These are phyloP conservation scores for Euschistus heros DNA, from an alignment of 1,140 invertebrate genomes.

Conservation along the genomic window DNA sequence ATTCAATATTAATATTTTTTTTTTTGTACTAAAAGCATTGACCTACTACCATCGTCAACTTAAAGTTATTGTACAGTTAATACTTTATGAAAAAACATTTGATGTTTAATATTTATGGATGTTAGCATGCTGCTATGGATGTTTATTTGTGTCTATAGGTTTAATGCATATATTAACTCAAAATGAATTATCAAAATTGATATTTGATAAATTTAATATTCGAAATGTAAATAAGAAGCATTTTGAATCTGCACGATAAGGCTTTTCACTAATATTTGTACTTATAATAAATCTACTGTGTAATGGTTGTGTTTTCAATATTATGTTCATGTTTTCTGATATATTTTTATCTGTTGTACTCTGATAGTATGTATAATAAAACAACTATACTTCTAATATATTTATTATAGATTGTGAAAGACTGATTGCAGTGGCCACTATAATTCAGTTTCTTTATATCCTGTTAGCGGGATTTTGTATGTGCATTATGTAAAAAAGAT, in stretches of 20 bases:
- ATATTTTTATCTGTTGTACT: not conserved
- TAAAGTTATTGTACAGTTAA: too few relatives aligned
- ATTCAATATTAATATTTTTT: not conserved
- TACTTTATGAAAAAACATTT: too few relatives aligned
- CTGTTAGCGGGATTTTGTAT: not conserved
- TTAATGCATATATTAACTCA: too few relatives aligned
- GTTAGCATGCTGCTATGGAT: too few relatives aligned
- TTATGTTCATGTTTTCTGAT: not conserved
- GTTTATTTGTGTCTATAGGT: too few relatives aligned
- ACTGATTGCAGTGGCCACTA: constrained; percentile 6
- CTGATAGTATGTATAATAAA: not conserved
- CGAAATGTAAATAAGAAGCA: not conserved
- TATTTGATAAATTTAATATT: too few relatives aligned
- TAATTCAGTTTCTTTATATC: not conserved
- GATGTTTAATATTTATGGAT: too few relatives aligned
- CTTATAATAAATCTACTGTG: too few relatives aligned
- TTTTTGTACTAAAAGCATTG: too few relatives aligned
- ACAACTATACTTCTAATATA: not conserved
- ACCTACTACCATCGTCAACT: too few relatives aligned
- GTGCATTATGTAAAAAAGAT: not conserved
- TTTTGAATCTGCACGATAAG: not conserved
- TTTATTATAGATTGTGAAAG: constrained; percentile 7
- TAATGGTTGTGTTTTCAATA: not conserved
- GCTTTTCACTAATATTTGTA: not conserved
- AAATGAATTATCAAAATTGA: too few relatives aligned